Conservation (phyloP, 37 sponge, comb jelly and placozoan species). For the Theonella swinhoei region DNA sequence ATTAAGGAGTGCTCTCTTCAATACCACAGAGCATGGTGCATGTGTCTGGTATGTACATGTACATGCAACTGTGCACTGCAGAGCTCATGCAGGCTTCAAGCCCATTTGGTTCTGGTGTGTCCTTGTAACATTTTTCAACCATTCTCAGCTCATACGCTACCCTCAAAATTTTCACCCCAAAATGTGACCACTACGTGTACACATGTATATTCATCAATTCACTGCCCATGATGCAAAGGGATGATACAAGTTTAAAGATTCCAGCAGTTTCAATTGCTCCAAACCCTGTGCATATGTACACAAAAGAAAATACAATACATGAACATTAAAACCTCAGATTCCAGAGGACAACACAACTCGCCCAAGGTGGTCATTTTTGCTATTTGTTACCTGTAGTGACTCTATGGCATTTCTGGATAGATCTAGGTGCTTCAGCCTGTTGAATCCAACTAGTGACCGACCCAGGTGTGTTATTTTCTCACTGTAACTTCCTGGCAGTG, state of each 20-base stretch:
- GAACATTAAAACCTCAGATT: background rate
- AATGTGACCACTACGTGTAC: too few relatives aligned
- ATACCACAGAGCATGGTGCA: background rate
- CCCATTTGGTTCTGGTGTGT: too few relatives aligned
- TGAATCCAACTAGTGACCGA: constrained; percentile 74
- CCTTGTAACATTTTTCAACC: too few relatives aligned
- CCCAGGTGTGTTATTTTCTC: constrained; percentile 86
- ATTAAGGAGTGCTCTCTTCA: too few relatives aligned
- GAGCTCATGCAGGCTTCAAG: too few relatives aligned
- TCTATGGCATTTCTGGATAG: constrained; percentile 86
- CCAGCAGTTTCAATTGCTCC: constrained; percentile 78
- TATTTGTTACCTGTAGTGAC: constrained; percentile 63
- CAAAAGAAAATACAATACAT: background rate
- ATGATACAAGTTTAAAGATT: constrained; percentile 81
- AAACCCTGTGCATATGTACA: constrained; percentile 73
- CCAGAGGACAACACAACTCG: background rate
- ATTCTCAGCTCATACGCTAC: too few relatives aligned
- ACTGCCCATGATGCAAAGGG: too few relatives aligned
- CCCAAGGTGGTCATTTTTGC: background rate
- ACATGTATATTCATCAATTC: too few relatives aligned
- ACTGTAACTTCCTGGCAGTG: constrained; percentile 85
- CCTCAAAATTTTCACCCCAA: too few relatives aligned
- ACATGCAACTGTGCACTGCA: background rate
- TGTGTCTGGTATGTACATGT: background rate
- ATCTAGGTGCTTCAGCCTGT: constrained; percentile 79